Conservation (phyloP, 1,140 invertebrate genomes). For the Branchinecta lindahli region DNA sequence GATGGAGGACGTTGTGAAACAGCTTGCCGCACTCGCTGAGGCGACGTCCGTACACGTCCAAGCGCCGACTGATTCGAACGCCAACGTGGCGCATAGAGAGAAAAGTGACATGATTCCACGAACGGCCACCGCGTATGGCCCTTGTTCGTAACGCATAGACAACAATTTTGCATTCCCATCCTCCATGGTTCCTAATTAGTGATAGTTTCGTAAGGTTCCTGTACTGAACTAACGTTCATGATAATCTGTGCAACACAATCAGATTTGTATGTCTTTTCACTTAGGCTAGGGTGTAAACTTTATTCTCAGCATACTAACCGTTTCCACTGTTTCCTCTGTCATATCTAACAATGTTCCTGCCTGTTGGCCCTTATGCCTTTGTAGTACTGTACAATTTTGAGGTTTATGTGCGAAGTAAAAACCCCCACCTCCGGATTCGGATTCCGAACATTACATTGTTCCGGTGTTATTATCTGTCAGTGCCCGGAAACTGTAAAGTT, state of each 20-base stretch:
- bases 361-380: constrained; percentile 8
- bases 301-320: no score
- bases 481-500: no score
- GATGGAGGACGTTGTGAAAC: constrained; percentile 66
- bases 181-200: constrained; percentile 7
- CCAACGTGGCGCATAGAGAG: constrained; percentile 25
- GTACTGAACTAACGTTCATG: constrained; percentile 1
- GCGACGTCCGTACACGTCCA: constrained; percentile 38
- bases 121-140: constrained; percentile 16
- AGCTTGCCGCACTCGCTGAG: constrained; percentile 57
- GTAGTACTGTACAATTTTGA: no score
- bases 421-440: no score
- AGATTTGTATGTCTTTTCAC: neutral
- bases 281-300: neutral
- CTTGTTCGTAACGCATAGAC: neutral
- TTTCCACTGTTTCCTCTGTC: neutral
- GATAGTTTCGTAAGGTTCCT: constrained; percentile 8
- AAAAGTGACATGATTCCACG: constrained; percentile 18
- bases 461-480: no score
- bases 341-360: neutral
- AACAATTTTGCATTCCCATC: neutral
- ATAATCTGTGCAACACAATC: constrained; percentile 3
- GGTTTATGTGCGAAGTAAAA: no score
- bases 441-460: no score
- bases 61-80: constrained; percentile 25